Evolutionary conservation across 1,140 invertebrate species (phyloP), one percentile per base, ranked within the genome.

Genomic region (Chironomus striatipennis): DNA sequence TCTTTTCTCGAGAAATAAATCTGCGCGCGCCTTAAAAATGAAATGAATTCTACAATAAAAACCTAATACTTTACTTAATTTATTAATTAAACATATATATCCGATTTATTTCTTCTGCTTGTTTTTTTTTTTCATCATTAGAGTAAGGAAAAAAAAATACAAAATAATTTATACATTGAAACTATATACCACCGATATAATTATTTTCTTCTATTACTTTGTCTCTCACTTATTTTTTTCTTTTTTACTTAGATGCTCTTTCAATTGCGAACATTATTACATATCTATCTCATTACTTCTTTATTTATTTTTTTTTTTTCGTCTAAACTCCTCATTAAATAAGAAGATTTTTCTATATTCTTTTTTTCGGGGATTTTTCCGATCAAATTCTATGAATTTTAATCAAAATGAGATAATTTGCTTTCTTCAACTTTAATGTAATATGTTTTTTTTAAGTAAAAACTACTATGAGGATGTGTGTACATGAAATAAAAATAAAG

Each of bases 161-260:
- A 57, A 57, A 57, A 57, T 57, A 57, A 57, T 57, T 57, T 57
- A 57, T 57, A 57, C 47, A 57, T 57, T 57, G 47, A 57, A 57
- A 57, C 47, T 57, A 57, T 57, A 12, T 57, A 57, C 47, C 47
- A 57, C 47, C 47, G n/a, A 57, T 57, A n/a, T 57, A 34, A 34
- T 57, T 15, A 57, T 57, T 57, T 12, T n/a, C n/a, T 15, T n/a
- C 12, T 57, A 57, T 57, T 57, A 57, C n/a, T 57, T 57, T 34
- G 24, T 57, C n/a, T 57, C 47, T 57, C 47, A n/a, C 47, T 57
- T 47, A 8, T 15, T 15, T 47, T 15, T 47, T 47, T 47, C 15
- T 47, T 5, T 5, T 47, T 57, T 57, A 57, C 43, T 47, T 57
- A 5, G 5, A 57, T n/a, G n/a, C 12, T n/a, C n/a, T n/a, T 5